Evolutionary conservation across 2,888 invertebrate species (phyloP).

Genomic region (Micropterix aruncella): DNA sequence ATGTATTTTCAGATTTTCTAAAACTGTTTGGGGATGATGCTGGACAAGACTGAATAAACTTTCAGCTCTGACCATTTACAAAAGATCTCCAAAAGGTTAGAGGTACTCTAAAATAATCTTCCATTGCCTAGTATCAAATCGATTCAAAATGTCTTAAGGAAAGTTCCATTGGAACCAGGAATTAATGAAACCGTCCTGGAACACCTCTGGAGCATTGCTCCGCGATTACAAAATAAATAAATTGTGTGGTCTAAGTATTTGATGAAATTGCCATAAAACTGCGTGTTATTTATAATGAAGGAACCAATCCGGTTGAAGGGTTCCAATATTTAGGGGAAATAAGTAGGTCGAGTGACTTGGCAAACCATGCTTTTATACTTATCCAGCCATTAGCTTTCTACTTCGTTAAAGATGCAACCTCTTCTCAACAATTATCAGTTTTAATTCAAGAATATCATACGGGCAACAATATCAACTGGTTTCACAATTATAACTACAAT

Average conservation of each 20-base stretch:
- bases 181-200: neutral
- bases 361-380: conserved; percentile 1
- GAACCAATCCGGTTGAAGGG: neutral
- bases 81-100: too few relatives aligned
- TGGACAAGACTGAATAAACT: too few relatives aligned
- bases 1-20: too few relatives aligned
- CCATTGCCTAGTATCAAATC: too few relatives aligned
- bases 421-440: conserved; percentile 9
- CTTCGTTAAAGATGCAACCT: too few relatives aligned
- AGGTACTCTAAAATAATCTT: too few relatives aligned
- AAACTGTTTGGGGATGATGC: too few relatives aligned
- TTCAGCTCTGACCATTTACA: too few relatives aligned
- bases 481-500: conserved; percentile 14
- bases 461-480: too few relatives aligned
- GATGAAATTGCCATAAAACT: neutral
- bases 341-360: neutral
- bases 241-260: neutral
- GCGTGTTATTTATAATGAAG: conserved; percentile 1
- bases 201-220: neutral
- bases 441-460: conserved; percentile 9
- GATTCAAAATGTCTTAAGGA: too few relatives aligned
- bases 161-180: too few relatives aligned
- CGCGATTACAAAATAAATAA: neutral
- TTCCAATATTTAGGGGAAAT: neutral
- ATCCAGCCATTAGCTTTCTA: conserved; percentile 14